Conservation (phyloP, 2,888 invertebrate genomes). For the Omphaloscelis lunosa region DNA sequence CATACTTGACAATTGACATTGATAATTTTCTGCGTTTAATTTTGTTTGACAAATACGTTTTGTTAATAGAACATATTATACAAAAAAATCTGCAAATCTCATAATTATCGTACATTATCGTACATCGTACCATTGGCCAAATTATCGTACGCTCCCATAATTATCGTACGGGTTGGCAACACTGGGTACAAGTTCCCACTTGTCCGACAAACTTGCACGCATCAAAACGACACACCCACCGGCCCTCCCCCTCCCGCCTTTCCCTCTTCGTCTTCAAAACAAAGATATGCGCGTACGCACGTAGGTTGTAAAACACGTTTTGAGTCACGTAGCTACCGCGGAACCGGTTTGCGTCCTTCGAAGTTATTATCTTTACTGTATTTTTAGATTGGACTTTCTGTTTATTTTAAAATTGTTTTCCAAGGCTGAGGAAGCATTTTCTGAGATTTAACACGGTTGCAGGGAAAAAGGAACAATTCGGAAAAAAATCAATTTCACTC, state of each 20-base stretch:
- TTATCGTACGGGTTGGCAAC: no score
- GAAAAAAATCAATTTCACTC: no score
- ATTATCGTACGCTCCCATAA: no score
- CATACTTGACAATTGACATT: no score
- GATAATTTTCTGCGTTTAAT: no score
- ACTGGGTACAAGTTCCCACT: background rate
- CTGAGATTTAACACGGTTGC: background rate
- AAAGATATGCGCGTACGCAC: slow-evolving; percentile 42
- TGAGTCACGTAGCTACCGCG: slow-evolving; percentile 22
- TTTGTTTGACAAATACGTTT: no score
- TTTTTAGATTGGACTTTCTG: background rate
- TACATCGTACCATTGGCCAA: no score
- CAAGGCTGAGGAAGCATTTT: background rate
- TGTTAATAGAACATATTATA: no score
- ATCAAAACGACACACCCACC: slow-evolving; percentile 10
- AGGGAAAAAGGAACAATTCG: no score
- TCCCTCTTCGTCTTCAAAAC: background rate
- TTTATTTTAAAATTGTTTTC: background rate
- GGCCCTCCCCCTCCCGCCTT: background rate
- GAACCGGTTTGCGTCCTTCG: slow-evolving; percentile 30
- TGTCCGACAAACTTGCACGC: background rate
- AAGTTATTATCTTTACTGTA: background rate
- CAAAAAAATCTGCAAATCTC: no score
- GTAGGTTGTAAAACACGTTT: slow-evolving; percentile 11
- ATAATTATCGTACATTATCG: no score